Evolutionary conservation across 2,888 invertebrate species (phyloP), one percentile per base, ranked within the genome.

Genomic region (Apomyelois bistriatella): DNA sequence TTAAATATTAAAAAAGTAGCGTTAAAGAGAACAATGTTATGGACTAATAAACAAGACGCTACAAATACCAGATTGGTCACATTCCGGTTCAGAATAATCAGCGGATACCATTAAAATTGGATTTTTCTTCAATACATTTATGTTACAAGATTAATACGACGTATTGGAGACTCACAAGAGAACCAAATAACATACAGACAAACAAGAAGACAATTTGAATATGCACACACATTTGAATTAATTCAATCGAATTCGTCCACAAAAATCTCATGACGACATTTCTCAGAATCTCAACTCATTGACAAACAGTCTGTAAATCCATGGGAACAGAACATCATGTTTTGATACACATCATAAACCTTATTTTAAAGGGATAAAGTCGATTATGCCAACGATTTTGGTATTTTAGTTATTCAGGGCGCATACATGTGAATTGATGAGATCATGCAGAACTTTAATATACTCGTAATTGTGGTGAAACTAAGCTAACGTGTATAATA

Each of bases 261-360:
- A 47, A 55, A 54, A 49, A 53, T 48, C 42, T 37, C 57, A 50
- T 53, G 52, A 12, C 43, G 43, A 35, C 8, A 37, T 37, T 59
- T 60, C 58, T 56, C 10, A 55, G 59, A 60, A 60, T 15, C 48
- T 12, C 48, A 37, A 52, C 46, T 53, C 56, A 49, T 51, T 53
- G 52, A 50, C 38, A 48, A 52, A 50, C 32, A 46, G 40, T 42
- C 40, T 49, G 15, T 53, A 55, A n/a, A 56, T 48, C 52, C 59
- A 55, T 60, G 59, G 56, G 59, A 59, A 56, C 41, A 2, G 15
- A 32, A 48, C 30, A 37, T 52, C 22, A 17, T n/a, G 15, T 12
- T 38, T 15, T 1, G 6, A 6, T 15, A 22, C 7, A 35, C 16
- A 17, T 41, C 6, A 28, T 36, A 47, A 30, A 1, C 49, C 32